These are phyloP conservation scores for Atrina japonica DNA, from an alignment of 2,888 invertebrate genomes.

Conservation along the genomic window DNA sequence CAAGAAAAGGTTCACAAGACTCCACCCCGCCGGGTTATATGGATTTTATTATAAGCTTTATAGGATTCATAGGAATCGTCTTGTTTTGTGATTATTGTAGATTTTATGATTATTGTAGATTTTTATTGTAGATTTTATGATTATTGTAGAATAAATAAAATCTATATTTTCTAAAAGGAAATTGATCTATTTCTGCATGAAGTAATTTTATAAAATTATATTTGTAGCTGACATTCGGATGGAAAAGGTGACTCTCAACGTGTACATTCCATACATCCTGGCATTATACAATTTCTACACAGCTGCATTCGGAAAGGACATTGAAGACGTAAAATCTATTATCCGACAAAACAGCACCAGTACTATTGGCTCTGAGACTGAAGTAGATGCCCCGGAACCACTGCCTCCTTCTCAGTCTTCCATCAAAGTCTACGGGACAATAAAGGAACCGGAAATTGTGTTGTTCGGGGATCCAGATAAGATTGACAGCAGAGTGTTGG, in stretches of 20 bases:
- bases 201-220: no score
- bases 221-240: constrained; percentile 87
- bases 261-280: constrained; percentile 87
- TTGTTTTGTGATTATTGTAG: no score
- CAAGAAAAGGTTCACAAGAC: no score
- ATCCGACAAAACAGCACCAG: constrained; percentile 31
- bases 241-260: constrained; percentile 87
- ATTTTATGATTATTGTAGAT: no score
- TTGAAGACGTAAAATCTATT: background rate
- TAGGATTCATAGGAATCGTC: no score
- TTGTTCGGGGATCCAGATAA: constrained; percentile 84
- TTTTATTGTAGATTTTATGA: no score
- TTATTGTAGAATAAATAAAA: no score
- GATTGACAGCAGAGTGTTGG: constrained; percentile 84
- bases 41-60: no score
- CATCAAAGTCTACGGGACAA: constrained; percentile 87
- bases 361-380: constrained; percentile 10
- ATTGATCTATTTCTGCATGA: no score
- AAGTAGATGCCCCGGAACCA: constrained; percentile 12
- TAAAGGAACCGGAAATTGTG: constrained; percentile 89
- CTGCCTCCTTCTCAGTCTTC: constrained; percentile 72
- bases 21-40: no score
- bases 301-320: constrained; percentile 82
- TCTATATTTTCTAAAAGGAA: no score
- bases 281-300: constrained; percentile 84